phyloP scores from a whole-genome alignment of 2,797 vertebrate species.

The Ctenosaura bakeri region DNA sequence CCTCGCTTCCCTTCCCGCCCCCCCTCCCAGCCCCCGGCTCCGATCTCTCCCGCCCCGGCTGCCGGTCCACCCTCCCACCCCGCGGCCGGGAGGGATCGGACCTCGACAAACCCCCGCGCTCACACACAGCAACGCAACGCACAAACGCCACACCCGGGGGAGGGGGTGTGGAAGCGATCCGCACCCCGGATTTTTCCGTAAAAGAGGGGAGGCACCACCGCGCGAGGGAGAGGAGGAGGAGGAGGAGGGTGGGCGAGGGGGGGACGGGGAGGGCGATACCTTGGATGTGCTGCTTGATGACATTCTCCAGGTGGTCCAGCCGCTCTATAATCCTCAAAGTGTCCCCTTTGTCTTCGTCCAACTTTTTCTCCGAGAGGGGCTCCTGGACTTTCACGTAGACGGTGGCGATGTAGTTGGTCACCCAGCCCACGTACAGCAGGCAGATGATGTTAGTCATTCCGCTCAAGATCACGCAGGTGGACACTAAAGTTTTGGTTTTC shows the following conservation, averaged over 20 bases:
- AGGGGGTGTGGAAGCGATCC: slow-evolving; percentile 5
- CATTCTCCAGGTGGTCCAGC: slow-evolving; percentile 95
- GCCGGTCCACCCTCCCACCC: background rate
- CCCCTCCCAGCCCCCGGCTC: background rate
- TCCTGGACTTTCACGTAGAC: slow-evolving; percentile 94
- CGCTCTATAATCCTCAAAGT: slow-evolving; percentile 95
- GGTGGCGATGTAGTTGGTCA: slow-evolving; percentile 97
- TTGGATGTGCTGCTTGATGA: slow-evolving; percentile 98
- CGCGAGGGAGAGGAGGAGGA: no score
- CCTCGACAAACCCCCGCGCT: background rate
- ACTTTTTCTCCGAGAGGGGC: slow-evolving; percentile 92
- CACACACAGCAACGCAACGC: background rate
- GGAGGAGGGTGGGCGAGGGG: no score
- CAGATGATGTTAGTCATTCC: slow-evolving; percentile 98
- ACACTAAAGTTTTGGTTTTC: slow-evolving; percentile 99
- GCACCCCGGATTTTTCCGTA: background rate
- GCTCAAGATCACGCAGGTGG: slow-evolving; percentile 98
- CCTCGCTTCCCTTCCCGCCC: background rate
- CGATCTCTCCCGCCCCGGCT: no score
- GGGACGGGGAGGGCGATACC: slow-evolving; percentile 78
- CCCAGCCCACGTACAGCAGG: slow-evolving; percentile 97
- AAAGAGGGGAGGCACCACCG: background rate
- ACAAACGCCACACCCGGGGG: no score
- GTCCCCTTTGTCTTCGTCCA: slow-evolving; percentile 93
- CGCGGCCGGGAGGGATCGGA: slow-evolving; percentile 7